phyloP scores from a whole-genome alignment of 2,888 invertebrate species.

The Timema cristinae region DNA sequence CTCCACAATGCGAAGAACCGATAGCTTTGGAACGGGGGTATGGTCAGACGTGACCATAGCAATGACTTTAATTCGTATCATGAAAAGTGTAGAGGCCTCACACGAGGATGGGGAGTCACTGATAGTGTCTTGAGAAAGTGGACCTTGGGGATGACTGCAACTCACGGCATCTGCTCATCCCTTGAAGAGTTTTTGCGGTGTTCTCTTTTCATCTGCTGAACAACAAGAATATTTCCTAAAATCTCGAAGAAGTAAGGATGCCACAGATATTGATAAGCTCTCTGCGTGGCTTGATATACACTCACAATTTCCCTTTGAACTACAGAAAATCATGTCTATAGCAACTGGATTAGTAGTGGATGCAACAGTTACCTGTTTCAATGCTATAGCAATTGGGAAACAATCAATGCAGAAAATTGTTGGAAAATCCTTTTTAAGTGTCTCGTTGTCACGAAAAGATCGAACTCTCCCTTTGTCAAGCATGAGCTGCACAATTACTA shows the following conservation, averaged over 20 bases:
- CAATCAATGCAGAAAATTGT: neutral
- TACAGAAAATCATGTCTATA: neutral
- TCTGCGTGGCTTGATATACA: neutral
- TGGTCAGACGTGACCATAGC: neutral
- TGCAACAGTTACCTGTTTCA: constrained; percentile 1
- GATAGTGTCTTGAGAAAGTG: neutral
- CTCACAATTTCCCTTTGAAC: neutral
- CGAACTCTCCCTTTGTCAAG: neutral
- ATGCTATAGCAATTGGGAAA: neutral
- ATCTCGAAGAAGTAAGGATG: neutral
- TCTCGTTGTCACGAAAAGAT: neutral
- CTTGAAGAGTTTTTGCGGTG: neutral
- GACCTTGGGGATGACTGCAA: neutral
- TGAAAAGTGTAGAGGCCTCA: neutral
- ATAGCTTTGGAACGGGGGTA: neutral
- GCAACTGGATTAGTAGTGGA: neutral
- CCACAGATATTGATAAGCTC: constrained; percentile 2
- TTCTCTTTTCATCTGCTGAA: neutral
- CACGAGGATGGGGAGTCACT: neutral
- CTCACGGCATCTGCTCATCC: neutral
- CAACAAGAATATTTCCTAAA: neutral
- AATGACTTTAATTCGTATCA: neutral
- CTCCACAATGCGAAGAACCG: neutral
- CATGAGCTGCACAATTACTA: constrained; percentile 1
- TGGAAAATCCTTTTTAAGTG: neutral